Evolutionary conservation across 1,140 invertebrate species (phyloP), one percentile per base, ranked within the genome.

Genomic region (Dysdera silvatica): DNA sequence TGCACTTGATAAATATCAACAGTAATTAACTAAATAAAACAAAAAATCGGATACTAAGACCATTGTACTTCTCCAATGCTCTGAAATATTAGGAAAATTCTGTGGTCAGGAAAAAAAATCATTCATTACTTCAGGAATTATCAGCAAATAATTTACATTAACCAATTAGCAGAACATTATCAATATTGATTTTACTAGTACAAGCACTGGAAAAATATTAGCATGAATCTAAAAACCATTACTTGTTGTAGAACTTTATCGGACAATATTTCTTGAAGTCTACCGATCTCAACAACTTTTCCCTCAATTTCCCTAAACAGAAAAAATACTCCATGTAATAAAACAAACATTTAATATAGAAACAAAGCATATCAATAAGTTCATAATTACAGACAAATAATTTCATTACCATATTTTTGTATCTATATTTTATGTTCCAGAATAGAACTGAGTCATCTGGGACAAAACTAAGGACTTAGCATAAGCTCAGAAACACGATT

Each of bases 251-350:
- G 77, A 51, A 98, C 90, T 79, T 98, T 98, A 76, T 98, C 94
- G 6, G 94, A 89, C 71, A 99, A 96, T 64, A 94, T 85, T 76
- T 97, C 88, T 75, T 98, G 95, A n/a, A 98, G 79, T 74, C 91
- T 87, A 51, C 94, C 89, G 67, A 99, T 95, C 73, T 97, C 90
- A 3, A 95, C 84, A 2, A 98, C 91, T 81, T 95, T 93, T 67
- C 85, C 89, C 75, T 95, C 79, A 48, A 82, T 80, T 68, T 76
- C 71, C 63, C 77, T 79, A 43, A 33, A 53, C 26, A 32, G 33
- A 18, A 53, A 12, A 18, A 47, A 43, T 18, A 28, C 26, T 49
- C 18, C 10, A 10, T n/a, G 31, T 14, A 49, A 29, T 45, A 3
- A 1, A 55, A 45, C 16, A n/a, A 53, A 20, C 0, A 49, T 12